Conservation (phyloP, 1,140 invertebrate genomes). For the Chrysopa pallens region DNA sequence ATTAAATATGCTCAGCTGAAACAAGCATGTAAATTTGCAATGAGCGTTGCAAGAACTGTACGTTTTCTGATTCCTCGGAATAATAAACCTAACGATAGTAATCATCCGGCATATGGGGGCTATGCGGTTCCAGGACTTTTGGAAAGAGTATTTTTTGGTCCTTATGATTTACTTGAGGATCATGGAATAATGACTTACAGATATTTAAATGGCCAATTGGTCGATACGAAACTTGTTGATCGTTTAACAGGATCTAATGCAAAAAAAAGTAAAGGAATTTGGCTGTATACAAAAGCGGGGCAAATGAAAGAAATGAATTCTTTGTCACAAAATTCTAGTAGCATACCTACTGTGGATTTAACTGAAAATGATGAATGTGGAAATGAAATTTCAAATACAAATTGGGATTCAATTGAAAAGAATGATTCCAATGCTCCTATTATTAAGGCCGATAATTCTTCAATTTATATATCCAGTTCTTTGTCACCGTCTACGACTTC, state of each 20-base stretch:
- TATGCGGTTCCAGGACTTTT: slow-evolving; percentile 10
- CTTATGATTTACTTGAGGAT: slow-evolving; percentile 7
- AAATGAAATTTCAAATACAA: not conserved
- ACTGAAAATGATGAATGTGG: not conserved
- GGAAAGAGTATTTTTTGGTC: slow-evolving; percentile 14
- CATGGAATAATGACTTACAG: slow-evolving; percentile 12
- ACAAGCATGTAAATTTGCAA: slow-evolving; percentile 8
- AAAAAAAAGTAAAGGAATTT: not conserved
- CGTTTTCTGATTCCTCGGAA: not conserved
- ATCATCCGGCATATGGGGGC: slow-evolving; percentile 10
- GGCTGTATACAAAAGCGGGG: not conserved
- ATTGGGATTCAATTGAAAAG: not conserved
- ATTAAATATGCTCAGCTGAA: slow-evolving; percentile 15
- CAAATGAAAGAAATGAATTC: not conserved
- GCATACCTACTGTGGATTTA: not conserved
- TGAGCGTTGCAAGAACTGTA: slow-evolving; percentile 8
- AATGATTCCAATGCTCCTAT: too few species aligned
- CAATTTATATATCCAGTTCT: too few species aligned
- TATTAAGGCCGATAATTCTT: too few species aligned
- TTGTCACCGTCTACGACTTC: too few species aligned
- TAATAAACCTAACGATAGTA: slow-evolving; percentile 6
- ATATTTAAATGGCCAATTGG: slow-evolving; percentile 10
- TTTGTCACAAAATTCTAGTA: too few species aligned
- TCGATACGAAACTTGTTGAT: slow-evolving; percentile 9
- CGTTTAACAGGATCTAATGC: slow-evolving; percentile 6